These are phyloP conservation scores for Beroe ovata DNA, from an alignment of 37 sponge, comb jelly and placozoan genomes.

Conservation along the genomic window DNA sequence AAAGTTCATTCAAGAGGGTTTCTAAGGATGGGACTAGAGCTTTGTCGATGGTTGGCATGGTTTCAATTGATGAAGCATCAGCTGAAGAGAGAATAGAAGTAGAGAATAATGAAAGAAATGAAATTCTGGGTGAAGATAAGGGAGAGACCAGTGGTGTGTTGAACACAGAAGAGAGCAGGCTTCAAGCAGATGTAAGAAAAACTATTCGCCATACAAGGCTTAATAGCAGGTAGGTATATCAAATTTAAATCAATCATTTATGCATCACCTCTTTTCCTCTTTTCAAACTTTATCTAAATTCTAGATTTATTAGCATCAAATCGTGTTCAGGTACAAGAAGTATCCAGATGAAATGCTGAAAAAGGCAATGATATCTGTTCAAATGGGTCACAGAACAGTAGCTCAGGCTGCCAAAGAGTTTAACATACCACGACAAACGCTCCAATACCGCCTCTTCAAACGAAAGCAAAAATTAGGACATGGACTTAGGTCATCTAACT, in stretches of 20 bases:
- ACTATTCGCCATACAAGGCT: background rate
- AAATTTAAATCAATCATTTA: background rate
- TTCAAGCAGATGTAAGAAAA: too few species aligned
- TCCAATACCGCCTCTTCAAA: constrained; percentile 18
- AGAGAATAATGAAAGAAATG: background rate
- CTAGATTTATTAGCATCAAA: too few species aligned
- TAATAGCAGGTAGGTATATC: constrained; percentile 5
- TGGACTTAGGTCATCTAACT: background rate
- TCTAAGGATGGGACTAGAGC: background rate
- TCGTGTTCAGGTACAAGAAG: constrained; percentile 25
- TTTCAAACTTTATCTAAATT: too few species aligned
- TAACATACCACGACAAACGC: constrained; percentile 13
- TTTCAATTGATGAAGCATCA: background rate
- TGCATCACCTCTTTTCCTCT: background rate
- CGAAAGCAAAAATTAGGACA: background rate
- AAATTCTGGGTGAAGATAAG: background rate
- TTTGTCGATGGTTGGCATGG: background rate
- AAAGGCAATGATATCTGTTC: background rate
- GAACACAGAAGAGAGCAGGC: too few species aligned
- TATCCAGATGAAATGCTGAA: constrained; percentile 27
- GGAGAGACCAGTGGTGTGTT: background rate
- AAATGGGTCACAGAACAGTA: constrained; percentile 14
- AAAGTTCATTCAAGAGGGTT: background rate
- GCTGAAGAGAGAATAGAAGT: background rate
- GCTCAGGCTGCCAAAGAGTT: constrained; percentile 21